Conservation (phyloP, 2,113 vertebrate species). For the Alaudala cheleensis region DNA sequence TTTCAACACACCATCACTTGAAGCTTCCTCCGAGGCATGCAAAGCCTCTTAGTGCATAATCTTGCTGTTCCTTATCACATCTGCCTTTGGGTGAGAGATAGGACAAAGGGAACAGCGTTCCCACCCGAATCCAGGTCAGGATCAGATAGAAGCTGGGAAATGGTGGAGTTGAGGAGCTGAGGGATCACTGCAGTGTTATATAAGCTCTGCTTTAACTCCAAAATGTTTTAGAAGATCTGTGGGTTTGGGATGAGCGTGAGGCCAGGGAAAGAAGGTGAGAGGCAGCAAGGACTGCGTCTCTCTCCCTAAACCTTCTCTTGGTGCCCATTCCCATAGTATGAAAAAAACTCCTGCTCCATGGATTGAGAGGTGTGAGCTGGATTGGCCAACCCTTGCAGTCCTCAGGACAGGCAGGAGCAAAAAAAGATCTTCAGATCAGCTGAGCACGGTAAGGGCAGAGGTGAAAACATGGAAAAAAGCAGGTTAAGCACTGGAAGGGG, state of each 20-base stretch:
- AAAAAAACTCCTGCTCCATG: neutral
- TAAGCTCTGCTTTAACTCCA: neutral
- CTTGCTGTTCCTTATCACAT: constrained; percentile 25
- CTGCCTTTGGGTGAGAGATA: constrained; percentile 12
- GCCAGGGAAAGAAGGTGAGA: neutral
- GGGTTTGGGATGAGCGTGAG: neutral
- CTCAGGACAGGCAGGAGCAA: neutral
- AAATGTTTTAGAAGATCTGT: neutral
- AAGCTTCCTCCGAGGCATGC: constrained; percentile 2
- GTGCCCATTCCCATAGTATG: neutral
- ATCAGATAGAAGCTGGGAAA: neutral
- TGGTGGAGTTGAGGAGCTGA: neutral
- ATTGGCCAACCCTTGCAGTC: neutral
- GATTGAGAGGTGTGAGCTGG: neutral
- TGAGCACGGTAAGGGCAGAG: neutral
- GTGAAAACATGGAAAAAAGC: neutral
- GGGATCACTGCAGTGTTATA: neutral
- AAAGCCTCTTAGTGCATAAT: constrained; percentile 52
- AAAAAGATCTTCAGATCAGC: neutral
- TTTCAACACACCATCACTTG: neutral
- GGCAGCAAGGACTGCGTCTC: neutral
- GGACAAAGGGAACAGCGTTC: neutral
- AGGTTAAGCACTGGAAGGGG: neutral
- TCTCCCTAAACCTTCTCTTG: neutral
- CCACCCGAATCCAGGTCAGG: constrained; percentile 32